Conservation (phyloP, 2,797 vertebrate species). For the Trachurus trachurus region DNA sequence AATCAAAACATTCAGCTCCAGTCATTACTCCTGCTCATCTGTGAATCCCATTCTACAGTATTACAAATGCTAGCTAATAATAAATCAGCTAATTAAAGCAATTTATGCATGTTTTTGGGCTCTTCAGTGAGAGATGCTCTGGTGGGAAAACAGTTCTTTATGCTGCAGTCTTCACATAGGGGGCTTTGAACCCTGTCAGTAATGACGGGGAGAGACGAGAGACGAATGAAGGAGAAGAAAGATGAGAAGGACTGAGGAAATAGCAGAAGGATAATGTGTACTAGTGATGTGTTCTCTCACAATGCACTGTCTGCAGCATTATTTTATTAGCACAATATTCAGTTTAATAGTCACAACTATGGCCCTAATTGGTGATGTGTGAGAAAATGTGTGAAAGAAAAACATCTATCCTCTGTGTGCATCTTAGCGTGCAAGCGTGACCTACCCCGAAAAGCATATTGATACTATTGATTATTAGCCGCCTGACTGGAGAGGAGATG, state of each 20-base stretch:
- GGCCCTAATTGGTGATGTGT: slow-evolving; percentile 33
- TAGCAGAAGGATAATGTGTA: slow-evolving; percentile 57
- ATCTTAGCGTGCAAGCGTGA: slow-evolving; percentile 36
- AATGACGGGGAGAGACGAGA: slow-evolving; percentile 57
- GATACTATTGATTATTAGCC: slow-evolving; percentile 78
- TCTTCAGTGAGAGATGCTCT: slow-evolving; percentile 59
- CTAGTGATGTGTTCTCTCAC: slow-evolving; percentile 50
- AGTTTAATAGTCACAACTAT: slow-evolving; percentile 60
- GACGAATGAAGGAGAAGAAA: slow-evolving; percentile 57
- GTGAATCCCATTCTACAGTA: slow-evolving; percentile 53
- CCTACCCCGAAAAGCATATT: slow-evolving; percentile 50
- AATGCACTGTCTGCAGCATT: slow-evolving; percentile 23
- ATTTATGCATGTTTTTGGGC: slow-evolving; percentile 71
- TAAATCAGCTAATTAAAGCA: slow-evolving; percentile 77
- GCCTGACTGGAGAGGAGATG: slow-evolving; percentile 66
- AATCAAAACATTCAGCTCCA: slow-evolving; percentile 38
- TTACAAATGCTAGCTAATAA: slow-evolving; percentile 67
- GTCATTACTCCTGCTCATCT: slow-evolving; percentile 44
- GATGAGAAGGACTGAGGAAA: slow-evolving; percentile 60
- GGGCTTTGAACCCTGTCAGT: slow-evolving; percentile 73
- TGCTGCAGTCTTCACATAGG: slow-evolving; percentile 64
- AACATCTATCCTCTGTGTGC: slow-evolving; percentile 31
- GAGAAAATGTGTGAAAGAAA: slow-evolving; percentile 29
- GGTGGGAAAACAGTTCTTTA: slow-evolving; percentile 72
- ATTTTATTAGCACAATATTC: slow-evolving; percentile 46